phyloP scores from a whole-genome alignment of 2,888 invertebrate genomes.

The Orgyia antiqua region DNA sequence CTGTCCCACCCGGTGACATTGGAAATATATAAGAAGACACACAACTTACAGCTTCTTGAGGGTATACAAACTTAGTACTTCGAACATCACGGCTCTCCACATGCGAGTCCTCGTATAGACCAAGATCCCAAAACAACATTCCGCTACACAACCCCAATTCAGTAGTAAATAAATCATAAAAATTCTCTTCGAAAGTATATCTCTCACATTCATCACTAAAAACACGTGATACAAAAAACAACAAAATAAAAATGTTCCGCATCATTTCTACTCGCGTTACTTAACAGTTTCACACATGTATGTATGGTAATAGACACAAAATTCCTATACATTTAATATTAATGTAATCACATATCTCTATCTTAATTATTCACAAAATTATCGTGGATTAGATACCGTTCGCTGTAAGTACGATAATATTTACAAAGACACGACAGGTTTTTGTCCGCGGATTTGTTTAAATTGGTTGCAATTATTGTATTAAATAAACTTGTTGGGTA shows the following conservation, averaged over 20 bases:
- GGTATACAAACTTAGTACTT: constrained; percentile 32
- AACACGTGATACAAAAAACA: constrained; percentile 19
- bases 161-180: constrained; percentile 29
- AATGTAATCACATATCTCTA: constrained; percentile 6
- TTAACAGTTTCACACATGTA: constrained; percentile 15
- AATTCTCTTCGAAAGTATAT: constrained; percentile 37
- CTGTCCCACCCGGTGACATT: constrained; percentile 29
- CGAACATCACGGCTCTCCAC: constrained; percentile 19
- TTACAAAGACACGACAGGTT: background rate
- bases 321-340: constrained; percentile 19
- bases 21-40: constrained; percentile 27
- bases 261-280: constrained; percentile 20
- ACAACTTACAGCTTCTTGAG: constrained; percentile 26
- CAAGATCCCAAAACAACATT: constrained; percentile 19
- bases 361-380: constrained; percentile 18
- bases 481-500: too few species aligned
- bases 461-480: background rate
- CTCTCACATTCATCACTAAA: constrained; percentile 5
- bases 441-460: background rate
- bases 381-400: constrained; percentile 28
- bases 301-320: constrained; percentile 18
- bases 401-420: constrained; percentile 11
- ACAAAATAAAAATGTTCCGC: constrained; percentile 16
- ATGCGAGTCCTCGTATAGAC: constrained; percentile 6
- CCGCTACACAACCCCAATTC: constrained; percentile 1